Conservation (phyloP, 2,113 vertebrate genomes). For the Spea multiplicata region DNA sequence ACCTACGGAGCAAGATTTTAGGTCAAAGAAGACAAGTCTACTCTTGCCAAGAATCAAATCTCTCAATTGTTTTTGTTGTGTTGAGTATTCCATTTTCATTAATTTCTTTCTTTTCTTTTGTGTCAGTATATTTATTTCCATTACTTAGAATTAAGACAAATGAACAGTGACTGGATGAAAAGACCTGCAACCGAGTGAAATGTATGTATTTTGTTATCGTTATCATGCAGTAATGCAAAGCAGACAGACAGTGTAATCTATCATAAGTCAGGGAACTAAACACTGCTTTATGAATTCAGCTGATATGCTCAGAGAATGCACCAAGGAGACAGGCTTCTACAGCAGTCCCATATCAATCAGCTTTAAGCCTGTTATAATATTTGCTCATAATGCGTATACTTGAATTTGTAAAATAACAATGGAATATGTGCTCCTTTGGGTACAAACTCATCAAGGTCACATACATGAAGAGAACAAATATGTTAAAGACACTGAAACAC, state of each 20-base stretch:
- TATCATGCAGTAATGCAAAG: constrained; percentile 33
- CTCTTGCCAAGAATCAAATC: not conserved
- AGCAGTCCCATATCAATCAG: constrained; percentile 39
- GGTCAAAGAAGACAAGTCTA: not conserved
- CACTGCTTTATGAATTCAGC: constrained; percentile 24
- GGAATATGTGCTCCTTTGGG: not conserved
- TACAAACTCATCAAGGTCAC: not conserved
- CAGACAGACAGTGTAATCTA: constrained; percentile 37
- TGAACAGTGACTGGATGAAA: constrained; percentile 13
- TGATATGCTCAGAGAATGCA: not conserved
- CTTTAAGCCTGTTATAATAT: constrained; percentile 8
- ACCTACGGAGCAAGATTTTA: not conserved
- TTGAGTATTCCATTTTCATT: constrained; percentile 8
- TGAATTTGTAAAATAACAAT: not conserved
- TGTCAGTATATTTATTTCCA: not conserved
- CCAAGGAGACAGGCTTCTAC: constrained; percentile 12
- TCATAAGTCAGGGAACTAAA: constrained; percentile 23
- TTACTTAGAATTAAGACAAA: constrained; percentile 29
- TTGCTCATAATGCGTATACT: not conserved
- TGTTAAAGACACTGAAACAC: too few relatives aligned
- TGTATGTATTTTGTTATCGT: constrained; percentile 33
- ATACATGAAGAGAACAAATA: too few relatives aligned
- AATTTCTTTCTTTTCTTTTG: constrained; percentile 3
- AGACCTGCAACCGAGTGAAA: not conserved
- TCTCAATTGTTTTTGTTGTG: not conserved